Evolutionary conservation across 2,797 vertebrate species (phyloP), one percentile per base, ranked within the genome.

Genomic region (Intellagama lesueurii): DNA sequence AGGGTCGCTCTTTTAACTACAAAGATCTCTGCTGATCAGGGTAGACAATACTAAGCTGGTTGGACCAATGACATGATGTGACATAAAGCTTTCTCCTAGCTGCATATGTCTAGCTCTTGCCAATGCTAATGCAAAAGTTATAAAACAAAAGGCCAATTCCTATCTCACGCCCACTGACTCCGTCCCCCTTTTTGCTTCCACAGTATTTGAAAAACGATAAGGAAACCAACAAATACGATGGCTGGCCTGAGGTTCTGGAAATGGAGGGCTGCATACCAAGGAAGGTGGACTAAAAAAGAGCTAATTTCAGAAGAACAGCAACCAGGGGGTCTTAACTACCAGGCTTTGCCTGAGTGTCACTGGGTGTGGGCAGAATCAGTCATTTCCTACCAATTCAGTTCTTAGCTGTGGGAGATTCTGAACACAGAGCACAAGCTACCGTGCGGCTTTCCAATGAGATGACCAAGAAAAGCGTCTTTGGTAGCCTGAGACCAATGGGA

Each of bases 241-340:
- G 96, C 60, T 99, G 98, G 98, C 98, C 98, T 0, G 97, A 96
- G 83, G 66, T 96, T 76, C 94, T 97, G 88, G 97, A 98, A 92
- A 87, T 99, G 90, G 95, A 96, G 69, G 98, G 98, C 94, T 99
- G 98, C 28, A 93, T 97, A 90, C 97, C 98, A 83, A 94, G 24
- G 90, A 97, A 96, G 94, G 64, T 89, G 2, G 82, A 94, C 7
- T 97, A 97, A 89, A 64, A 9, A n/a, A 12, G 17, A 28, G 78
- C 4, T 24, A 16, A 88, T 4, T 4, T 35, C 76, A 84, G 89
- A 76, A 49, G 82, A 28, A 40, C 17, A 35, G 52, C 4, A 16
- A 35, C 44, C 52, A 12, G 14, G 44, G 30, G 24, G 70, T 26
- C 44, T 52, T 30, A 28, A 44, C 16, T 9, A 81, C 52, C 9